phyloP scores from a whole-genome alignment of 2,888 invertebrate genomes.

The Masnerella sp. region DNA sequence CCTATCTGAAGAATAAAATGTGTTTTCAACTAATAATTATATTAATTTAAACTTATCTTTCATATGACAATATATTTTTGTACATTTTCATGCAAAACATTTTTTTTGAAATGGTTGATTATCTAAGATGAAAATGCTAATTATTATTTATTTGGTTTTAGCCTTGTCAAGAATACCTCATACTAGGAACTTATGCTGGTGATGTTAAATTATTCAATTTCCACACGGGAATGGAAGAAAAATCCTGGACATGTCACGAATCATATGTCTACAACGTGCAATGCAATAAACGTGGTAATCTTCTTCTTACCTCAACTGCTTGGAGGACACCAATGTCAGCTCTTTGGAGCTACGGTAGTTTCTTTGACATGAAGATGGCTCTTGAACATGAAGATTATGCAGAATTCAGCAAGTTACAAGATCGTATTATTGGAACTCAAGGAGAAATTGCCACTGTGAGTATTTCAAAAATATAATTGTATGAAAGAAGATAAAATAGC shows the following conservation, averaged over 20 bases:
- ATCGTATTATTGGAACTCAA: constrained; percentile 93
- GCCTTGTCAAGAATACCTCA: constrained; percentile 82
- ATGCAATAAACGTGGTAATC: constrained; percentile 82
- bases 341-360: constrained; percentile 84
- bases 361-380: constrained; percentile 77
- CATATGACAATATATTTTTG: no score
- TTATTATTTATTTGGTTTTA: constrained; percentile 65
- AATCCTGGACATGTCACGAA: constrained; percentile 89
- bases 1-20: no score
- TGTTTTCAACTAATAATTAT: no score
- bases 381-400: constrained; percentile 92
- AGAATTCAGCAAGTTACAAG: constrained; percentile 94
- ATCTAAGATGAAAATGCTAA: no score
- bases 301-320: constrained; percentile 91
- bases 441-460: constrained; percentile 86
- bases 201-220: constrained; percentile 93
- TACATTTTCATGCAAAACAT: no score
- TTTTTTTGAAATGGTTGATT: no score
- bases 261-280: constrained; percentile 91
- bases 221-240: constrained; percentile 89
- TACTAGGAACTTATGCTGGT: constrained; percentile 94
- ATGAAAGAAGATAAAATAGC: background rate
- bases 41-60: no score
- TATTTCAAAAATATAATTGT: constrained; percentile 2
- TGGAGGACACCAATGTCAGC: constrained; percentile 91